phyloP scores from a whole-genome alignment of 2,888 invertebrate species.

The Drosophila macrospina region DNA sequence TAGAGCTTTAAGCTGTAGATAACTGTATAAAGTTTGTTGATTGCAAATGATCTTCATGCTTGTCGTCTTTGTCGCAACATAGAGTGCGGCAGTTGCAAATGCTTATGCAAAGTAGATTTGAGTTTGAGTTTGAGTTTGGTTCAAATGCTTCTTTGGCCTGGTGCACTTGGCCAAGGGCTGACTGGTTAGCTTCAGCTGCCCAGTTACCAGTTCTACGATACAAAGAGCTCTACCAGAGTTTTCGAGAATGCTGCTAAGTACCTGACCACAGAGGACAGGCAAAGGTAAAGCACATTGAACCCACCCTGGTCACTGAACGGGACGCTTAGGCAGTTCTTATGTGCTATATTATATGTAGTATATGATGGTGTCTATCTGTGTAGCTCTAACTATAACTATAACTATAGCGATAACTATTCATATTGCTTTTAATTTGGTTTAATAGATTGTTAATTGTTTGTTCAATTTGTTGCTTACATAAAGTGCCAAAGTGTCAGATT shows the following conservation, averaged over 20 bases:
- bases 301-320: slow-evolving; percentile 56
- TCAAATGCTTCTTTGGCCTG: slow-evolving; percentile 41
- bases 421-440: slow-evolving; percentile 69
- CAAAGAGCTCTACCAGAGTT: slow-evolving; percentile 8
- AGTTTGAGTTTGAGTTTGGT: slow-evolving; percentile 30
- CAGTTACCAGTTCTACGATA: slow-evolving; percentile 53
- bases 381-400: slow-evolving; percentile 16
- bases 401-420: slow-evolving; percentile 28
- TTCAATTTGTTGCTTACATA: slow-evolving; percentile 69
- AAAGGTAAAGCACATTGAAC: slow-evolving; percentile 79
- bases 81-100: slow-evolving; percentile 29
- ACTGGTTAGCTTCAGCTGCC: slow-evolving; percentile 34
- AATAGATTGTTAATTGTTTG: slow-evolving; percentile 61
- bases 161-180: slow-evolving; percentile 59
- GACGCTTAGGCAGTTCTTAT: neutral
- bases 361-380: slow-evolving; percentile 10
- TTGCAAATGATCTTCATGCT: slow-evolving; percentile 18
- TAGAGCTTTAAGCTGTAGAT: slow-evolving; percentile 6
- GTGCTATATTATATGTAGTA: neutral
- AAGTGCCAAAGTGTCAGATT: slow-evolving; percentile 15
- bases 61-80: neutral
- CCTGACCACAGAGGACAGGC: slow-evolving; percentile 51
- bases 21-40: slow-evolving; percentile 26
- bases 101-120: slow-evolving; percentile 55
- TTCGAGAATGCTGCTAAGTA: slow-evolving; percentile 48